Evolutionary conservation across 2,888 invertebrate species (phyloP), one percentile per base, ranked within the genome.

Genomic region (Hetaerina titia): DNA sequence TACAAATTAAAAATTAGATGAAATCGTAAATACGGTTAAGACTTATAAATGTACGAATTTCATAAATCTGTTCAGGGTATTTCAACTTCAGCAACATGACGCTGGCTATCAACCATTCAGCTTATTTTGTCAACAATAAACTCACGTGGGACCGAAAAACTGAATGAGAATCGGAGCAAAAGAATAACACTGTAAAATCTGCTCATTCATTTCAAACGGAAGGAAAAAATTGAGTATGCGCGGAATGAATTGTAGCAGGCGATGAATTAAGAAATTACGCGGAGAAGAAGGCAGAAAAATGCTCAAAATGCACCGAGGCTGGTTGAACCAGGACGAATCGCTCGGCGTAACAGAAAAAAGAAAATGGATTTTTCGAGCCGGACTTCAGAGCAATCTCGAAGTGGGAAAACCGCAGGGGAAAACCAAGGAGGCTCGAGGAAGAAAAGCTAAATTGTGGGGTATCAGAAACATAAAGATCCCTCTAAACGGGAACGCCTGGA

Each of bases 371-470:
- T 74, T 92, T 31, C 74, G 90, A 58, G 13, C 57, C 64, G 92
- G 63, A 90, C 90, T 90, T 69, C 45, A 25, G 64, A 45, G 64
- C 63, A 64, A 64, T 90, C 64, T 90, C 58, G 90, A 22, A 45
- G 45, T 92, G 81, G 81, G 25, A 22, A 69, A 69, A 92, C 92
- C 92, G 22, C 92, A 22, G 69, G n/a, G 92, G 64, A 63, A n/a
- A 0, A n/a, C 81, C 81, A 31, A 81, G 81, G 81, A 31, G 81
- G n/a, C 81, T 31, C 31, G 13, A 31, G 81, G 69, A 69, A 69
- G 92, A 92, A 57, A 90, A n/a, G 64, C 45, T 31, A 64, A 92
- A 69, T n/a, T 92, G 92, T 57, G 92, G 92, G 17, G 11, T 45
- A 64, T 31, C 31, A 69, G 64, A 17, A 56, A 22, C 19, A 45